Percentiles rank a stretch among this genome's conserved stretches.
Conservation (phyloP, 1,140 invertebrate species). For the Brachionus rotundiformis region DNA sequence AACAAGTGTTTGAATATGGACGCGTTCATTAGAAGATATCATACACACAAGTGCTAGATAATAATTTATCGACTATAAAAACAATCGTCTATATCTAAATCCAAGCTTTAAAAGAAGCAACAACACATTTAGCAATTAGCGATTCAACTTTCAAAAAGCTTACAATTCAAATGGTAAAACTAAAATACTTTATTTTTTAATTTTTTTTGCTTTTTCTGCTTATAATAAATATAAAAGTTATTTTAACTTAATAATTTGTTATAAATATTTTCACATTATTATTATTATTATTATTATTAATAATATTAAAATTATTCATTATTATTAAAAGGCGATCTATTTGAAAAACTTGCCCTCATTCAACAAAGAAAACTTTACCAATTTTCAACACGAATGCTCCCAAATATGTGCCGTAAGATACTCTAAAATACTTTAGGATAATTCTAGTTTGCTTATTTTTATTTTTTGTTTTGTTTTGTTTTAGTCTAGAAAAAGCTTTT, state of each 20-base stretch:
- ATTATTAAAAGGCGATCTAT: background rate
- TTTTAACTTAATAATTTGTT: too few relatives aligned
- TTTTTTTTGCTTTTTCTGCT: too few relatives aligned
- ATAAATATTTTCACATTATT: too few relatives aligned
- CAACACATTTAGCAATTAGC: background rate
- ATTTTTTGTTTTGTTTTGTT: background rate
- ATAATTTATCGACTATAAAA: conserved; percentile 13
- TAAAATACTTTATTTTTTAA: conserved; percentile 1
- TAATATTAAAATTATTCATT: background rate
- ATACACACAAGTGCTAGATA: conserved; percentile 13
- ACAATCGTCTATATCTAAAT: conserved; percentile 19
- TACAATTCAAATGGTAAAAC: conserved; percentile 11
- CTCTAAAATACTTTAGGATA: background rate
- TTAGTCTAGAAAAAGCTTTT: conserved; percentile 1
- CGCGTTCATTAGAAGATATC: conserved; percentile 6
- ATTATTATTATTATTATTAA: too few relatives aligned
- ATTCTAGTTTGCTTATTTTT: background rate
- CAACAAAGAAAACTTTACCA: conserved; percentile 50
- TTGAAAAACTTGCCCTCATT: conserved; percentile 40
- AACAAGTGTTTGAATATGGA: conserved; percentile 14
- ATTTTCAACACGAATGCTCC: conserved; percentile 7
- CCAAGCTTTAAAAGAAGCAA: background rate
- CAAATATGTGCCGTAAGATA: conserved; percentile 27
- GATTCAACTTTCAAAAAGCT: conserved; percentile 17
- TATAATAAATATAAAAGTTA: too few relatives aligned